Percentiles rank a stretch among this genome's conserved stretches.
Conservation (phyloP, 2,113 vertebrate species). For the Nerophis ophidion region DNA sequence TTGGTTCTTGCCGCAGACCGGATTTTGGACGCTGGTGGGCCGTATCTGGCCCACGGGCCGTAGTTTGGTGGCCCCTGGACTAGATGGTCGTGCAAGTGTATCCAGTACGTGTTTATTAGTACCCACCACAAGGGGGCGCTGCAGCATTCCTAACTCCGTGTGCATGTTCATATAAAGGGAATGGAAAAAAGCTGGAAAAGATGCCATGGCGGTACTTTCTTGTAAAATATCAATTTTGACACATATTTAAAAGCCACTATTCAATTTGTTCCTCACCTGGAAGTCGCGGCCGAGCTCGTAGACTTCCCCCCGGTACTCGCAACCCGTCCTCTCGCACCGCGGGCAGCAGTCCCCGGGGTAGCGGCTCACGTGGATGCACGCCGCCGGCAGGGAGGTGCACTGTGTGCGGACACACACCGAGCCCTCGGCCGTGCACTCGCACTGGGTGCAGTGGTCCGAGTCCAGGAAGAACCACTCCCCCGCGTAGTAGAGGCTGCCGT, state of each 20-base stretch:
- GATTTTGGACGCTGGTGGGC: no score
- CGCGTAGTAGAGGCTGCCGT: slow-evolving; percentile 76
- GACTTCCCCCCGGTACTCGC: slow-evolving; percentile 76
- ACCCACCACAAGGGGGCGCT: neutral
- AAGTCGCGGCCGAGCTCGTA: slow-evolving; percentile 75
- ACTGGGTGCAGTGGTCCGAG: slow-evolving; percentile 79
- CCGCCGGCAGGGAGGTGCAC: slow-evolving; percentile 75
- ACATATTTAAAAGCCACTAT: neutral
- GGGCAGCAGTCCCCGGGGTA: slow-evolving; percentile 82
- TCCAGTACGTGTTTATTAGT: neutral
- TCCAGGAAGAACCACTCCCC: slow-evolving; percentile 82
- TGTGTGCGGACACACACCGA: slow-evolving; percentile 71
- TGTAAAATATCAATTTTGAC: no score
- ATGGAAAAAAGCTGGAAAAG: no score
- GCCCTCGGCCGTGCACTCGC: slow-evolving; percentile 76
- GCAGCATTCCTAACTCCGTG: no score
- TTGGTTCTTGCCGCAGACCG: no score
- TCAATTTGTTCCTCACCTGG: slow-evolving; percentile 59
- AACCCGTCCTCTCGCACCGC: slow-evolving; percentile 79
- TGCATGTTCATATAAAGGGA: no score
- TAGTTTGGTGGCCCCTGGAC: neutral
- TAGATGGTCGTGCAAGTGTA: neutral
- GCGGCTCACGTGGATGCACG: slow-evolving; percentile 81
- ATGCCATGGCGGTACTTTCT: no score
- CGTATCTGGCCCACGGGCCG: no score